These are phyloP conservation scores for Mohoua ochrocephala DNA, from an alignment of 2,113 vertebrate genomes.

Conservation along the genomic window DNA sequence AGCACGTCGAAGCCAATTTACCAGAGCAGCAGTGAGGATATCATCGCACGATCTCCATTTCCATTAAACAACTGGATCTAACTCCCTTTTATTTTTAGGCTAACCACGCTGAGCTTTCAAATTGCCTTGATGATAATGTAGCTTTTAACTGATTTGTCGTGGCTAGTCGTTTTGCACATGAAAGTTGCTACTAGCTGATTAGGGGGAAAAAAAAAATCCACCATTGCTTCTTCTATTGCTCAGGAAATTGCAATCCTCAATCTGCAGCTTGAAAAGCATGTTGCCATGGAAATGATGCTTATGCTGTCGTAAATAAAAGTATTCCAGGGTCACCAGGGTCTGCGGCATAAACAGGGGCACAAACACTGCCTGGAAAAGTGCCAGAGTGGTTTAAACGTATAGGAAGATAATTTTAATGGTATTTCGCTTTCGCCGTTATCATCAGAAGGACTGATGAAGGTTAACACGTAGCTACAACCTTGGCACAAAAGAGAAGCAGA, in stretches of 20 bases:
- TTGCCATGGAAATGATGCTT: slow-evolving; percentile 80
- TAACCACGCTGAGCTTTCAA: slow-evolving; percentile 31
- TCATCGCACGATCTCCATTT: background rate
- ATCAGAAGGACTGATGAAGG: background rate
- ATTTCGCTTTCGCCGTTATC: background rate
- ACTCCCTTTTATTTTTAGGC: slow-evolving; percentile 15
- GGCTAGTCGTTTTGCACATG: background rate
- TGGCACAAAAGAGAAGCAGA: background rate
- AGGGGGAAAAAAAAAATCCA: background rate
- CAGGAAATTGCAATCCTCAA: slow-evolving; percentile 67
- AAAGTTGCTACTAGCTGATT: slow-evolving; percentile 13
- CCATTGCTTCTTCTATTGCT: slow-evolving; percentile 58
- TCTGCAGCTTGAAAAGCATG: slow-evolving; percentile 68
- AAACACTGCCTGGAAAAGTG: slow-evolving; percentile 67
- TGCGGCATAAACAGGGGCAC: slow-evolving; percentile 65
- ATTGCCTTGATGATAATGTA: slow-evolving; percentile 14
- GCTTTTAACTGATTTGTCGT: slow-evolving; percentile 19
- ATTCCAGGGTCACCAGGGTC: slow-evolving; percentile 73
- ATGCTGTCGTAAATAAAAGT: slow-evolving; percentile 79
- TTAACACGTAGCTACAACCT: background rate
- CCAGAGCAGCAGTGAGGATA: background rate
- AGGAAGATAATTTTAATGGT: slow-evolving; percentile 32
- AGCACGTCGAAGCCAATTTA: background rate
- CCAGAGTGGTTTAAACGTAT: slow-evolving; percentile 36
- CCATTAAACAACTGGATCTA: slow-evolving; percentile 13